Evolutionary conservation across 2,113 vertebrate genomes (phyloP).

Genomic region (Gallinago undulata): DNA sequence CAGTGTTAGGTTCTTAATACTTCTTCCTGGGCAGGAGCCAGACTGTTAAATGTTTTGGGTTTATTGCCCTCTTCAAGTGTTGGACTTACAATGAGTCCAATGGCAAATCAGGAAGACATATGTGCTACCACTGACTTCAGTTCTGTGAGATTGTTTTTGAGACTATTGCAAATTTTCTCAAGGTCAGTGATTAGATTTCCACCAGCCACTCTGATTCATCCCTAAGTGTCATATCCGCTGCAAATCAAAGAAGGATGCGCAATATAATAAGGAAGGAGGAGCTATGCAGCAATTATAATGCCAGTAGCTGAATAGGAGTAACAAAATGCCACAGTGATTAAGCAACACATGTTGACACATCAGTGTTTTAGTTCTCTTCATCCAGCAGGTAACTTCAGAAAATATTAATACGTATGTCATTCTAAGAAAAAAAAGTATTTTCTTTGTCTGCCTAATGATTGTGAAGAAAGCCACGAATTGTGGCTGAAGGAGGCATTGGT

Average conservation of each 20-base stretch:
- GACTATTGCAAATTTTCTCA: neutral
- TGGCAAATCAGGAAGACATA: neutral
- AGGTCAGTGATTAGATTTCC: neutral
- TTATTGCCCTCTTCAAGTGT: neutral
- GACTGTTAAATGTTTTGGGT: neutral
- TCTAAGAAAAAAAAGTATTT: neutral
- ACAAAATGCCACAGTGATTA: neutral
- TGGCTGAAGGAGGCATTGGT: neutral
- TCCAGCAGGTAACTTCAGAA: neutral
- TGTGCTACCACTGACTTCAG: neutral
- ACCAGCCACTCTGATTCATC: neutral
- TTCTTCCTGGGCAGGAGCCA: neutral
- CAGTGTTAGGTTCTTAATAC: neutral
- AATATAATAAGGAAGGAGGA: neutral
- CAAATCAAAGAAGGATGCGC: neutral
- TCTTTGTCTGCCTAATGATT: neutral
- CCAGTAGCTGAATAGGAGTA: neutral
- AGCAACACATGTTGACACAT: neutral
- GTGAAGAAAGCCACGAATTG: neutral
- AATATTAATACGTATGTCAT: neutral
- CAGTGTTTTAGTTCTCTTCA: neutral
- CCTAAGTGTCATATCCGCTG: neutral
- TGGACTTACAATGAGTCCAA: neutral
- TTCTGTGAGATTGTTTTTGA: neutral
- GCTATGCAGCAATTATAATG: neutral